Base-by-base conservation (phyloP, 1,140 invertebrate species). In the Drosophila malerkotliana region DNA sequence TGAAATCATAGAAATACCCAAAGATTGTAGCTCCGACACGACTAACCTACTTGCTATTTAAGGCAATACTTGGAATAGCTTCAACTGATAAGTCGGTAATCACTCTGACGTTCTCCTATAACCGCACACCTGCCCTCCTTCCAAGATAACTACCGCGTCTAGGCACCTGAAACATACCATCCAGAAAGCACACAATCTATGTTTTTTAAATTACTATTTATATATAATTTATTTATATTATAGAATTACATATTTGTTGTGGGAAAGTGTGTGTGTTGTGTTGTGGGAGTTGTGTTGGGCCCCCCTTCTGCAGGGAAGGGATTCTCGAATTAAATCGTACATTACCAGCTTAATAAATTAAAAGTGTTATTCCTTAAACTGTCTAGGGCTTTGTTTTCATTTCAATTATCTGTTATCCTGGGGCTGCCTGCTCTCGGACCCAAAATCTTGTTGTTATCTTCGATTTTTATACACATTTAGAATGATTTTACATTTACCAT, bases 161-260 rank as follows among this genome's bases (percentile, higher is more conserved):
- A n/a, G n/a, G n/a, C n/a, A 18, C 18, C 18, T 21, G 21, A 21
- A 21, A 21, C 1, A 21, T 21, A 21, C 21, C 21, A 21, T 21
- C 21, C 21, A 21, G 2, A 21, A 28, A 56, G 0, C 14, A n/a
- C 0, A 1, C 4, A 7, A 1, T 34, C 45, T 57, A 18, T 18
- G 18, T 55, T 51, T 56, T 71, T 88, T 88, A 83, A 88, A 88
- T 88, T 37, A 88, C 83, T 88, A 88, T 89, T 79, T 88, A 88
- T 88, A 83, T 88, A 88, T 89, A 89, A 89, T 88, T 88, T 89
- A 89, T 88, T 88, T 88, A 88, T 88, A 89, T 88, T 73, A 71
- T 88, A 88, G 83, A 88, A 88, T 89, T 88, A 88, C 84, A 88
- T 88, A 79, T 82, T 78, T 72, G 58, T 80, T 66, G 45, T 56